phyloP scores from a whole-genome alignment of 2,888 invertebrate species.

The Sphinx pinastri region DNA sequence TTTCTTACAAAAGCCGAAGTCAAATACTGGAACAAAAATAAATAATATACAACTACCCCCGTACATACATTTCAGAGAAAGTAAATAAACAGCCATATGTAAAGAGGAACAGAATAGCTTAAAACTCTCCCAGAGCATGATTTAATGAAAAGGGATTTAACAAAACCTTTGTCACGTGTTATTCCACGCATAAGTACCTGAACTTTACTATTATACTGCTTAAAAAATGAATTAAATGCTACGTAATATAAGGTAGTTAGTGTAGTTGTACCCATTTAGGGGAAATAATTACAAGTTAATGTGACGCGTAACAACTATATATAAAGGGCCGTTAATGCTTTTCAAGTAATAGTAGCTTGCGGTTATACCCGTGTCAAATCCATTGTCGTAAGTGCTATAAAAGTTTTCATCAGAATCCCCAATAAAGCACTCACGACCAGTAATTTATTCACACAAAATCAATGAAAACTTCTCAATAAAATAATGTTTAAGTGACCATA shows the following conservation, averaged over 20 bases:
- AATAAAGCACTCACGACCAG: neutral
- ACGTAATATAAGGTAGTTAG: neutral
- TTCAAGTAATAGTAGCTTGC: slow-evolving; percentile 14
- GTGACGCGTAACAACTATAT: slow-evolving; percentile 5
- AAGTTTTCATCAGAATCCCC: slow-evolving; percentile 1
- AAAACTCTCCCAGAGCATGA: too few relatives aligned
- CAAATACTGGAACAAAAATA: too few relatives aligned
- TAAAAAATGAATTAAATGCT: neutral
- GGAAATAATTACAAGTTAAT: slow-evolving; percentile 18
- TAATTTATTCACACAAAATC: neutral
- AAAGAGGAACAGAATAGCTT: too few relatives aligned
- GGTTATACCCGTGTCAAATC: slow-evolving; percentile 28
- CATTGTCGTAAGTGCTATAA: slow-evolving; percentile 9
- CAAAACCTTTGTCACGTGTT: too few relatives aligned
- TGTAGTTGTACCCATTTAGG: neutral
- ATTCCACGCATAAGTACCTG: too few relatives aligned
- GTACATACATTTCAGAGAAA: too few relatives aligned
- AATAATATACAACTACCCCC: too few relatives aligned
- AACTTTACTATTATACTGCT: too few relatives aligned
- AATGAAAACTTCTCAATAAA: neutral
- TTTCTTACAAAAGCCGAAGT: too few relatives aligned
- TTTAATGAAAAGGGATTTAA: too few relatives aligned
- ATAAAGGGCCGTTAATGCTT: slow-evolving; percentile 13
- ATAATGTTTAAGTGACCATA: too few relatives aligned
- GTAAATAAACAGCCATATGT: too few relatives aligned